Conservation (phyloP, 2,113 vertebrate species). For the Nothoprocta pentlandii region DNA sequence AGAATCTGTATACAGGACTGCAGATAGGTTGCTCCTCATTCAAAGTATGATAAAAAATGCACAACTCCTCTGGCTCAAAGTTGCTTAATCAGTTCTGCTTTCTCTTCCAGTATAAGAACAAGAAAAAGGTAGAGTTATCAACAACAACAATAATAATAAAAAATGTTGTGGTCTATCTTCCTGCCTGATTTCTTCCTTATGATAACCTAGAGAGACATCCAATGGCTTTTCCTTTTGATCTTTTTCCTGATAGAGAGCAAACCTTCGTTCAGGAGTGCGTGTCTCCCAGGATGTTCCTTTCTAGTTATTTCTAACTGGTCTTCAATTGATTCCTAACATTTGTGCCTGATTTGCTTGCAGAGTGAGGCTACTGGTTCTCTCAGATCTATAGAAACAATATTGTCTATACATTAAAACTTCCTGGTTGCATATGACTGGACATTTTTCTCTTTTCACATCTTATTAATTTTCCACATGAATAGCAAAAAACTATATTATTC, state of each 20-base stretch:
- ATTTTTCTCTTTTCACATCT: not conserved
- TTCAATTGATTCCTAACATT: not conserved
- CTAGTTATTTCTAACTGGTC: not conserved
- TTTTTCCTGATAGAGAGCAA: not conserved
- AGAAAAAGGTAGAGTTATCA: not conserved
- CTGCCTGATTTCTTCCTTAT: not conserved
- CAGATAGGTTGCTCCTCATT: rapidly evolving
- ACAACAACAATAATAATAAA: not conserved
- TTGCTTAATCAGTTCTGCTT: too few species aligned
- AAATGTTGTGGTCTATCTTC: not conserved
- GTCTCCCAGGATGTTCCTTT: not conserved
- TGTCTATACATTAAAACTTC: not conserved
- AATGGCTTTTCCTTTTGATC: not conserved
- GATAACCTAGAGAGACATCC: not conserved
- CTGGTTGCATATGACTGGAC: not conserved
- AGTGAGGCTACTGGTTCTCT: rapidly evolving
- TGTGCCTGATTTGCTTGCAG: not conserved
- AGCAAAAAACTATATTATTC: not conserved
- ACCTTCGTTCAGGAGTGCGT: not conserved
- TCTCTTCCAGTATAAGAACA: not conserved
- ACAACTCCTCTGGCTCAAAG: too few species aligned
- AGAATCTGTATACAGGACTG: not conserved
- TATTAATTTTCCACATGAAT: not conserved
- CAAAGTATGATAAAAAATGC: not conserved
- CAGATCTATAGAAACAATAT: not conserved